Base-by-base conservation (phyloP, 2,888 invertebrate genomes). In the Anarsia innoxiella region DNA sequence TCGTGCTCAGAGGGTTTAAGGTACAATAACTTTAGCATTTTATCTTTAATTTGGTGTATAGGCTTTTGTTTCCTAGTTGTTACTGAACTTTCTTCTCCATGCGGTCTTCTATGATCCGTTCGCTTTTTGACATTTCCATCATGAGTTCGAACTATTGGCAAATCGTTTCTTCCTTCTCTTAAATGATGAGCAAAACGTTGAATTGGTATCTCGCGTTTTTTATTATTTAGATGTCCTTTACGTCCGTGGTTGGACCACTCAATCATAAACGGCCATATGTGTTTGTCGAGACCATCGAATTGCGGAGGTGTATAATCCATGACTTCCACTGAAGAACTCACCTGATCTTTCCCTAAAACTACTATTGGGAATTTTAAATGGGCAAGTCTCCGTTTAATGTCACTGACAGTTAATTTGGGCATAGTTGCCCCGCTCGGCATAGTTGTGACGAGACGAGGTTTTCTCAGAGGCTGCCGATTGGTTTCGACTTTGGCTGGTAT, bases 221-320 rank as follows among this genome's bases (percentile, higher is more conserved):
- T 16, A 12, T 15, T 19, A 6, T 27, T 29, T 23, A 14, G 12
- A n/a, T 23, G 13, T 6, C 33, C 11, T 36, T 49, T 29, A 23
- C 40, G 19, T 23, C 29, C 32, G 26, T 37, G n/a, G n/a, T n/a
- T n/a, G n/a, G n/a, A n/a, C 80, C 82, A 80, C 12, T 60, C 53
- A 11, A 49, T 26, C 82, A 82, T 82, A 51, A 68, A 82, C 12
- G 79, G 82, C 80, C 80, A 80, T 35, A 77, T 61, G 11, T 68
- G 63, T 40, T 69, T 45, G 31, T 72, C 58, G 46, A 78, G 53
- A 2, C 74, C 76, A 31, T 54, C 31, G 40, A 78, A 78, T 41
- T 83, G 78, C 2, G 64, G 57, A 19, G 58, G 45, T 16, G 68
- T 66, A 43, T 53, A 48, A 39, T 65, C 46, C 16, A 37, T 29